A percentile compares a stretch with the other conserved stretches of the same genome.
phyloP scores from a whole-genome alignment of 2,113 vertebrate genomes.

The Syngnathus typhle region DNA sequence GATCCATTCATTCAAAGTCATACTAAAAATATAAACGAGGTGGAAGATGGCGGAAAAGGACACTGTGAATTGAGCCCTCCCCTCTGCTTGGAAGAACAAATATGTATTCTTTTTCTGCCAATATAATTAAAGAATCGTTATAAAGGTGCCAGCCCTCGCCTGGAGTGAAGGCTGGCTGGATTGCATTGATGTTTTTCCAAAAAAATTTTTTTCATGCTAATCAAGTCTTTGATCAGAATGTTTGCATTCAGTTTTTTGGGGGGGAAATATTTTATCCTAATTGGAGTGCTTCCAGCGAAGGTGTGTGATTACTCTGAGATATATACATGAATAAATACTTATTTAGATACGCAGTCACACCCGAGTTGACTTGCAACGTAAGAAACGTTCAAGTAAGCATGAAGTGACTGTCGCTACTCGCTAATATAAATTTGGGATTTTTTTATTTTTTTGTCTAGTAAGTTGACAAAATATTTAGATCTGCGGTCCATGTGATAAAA shows the following conservation, averaged over 20 bases:
- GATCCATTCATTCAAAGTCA: background rate
- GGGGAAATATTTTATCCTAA: background rate
- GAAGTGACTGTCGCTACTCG: too few species aligned
- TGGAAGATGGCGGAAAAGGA: background rate
- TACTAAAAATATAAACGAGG: too few species aligned
- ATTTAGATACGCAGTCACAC: background rate
- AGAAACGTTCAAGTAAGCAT: too few species aligned
- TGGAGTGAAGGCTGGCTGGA: background rate
- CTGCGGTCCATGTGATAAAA: too few species aligned
- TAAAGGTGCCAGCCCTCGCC: conserved; percentile 7
- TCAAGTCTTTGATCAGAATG: conserved; percentile 1
- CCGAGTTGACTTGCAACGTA: background rate
- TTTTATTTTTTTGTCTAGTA: too few species aligned
- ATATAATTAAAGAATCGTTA: background rate
- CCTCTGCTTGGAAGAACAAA: conserved; percentile 2
- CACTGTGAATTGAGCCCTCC: too few species aligned
- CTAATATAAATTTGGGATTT: too few species aligned
- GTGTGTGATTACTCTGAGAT: background rate
- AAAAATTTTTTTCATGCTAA: background rate
- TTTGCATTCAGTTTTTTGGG: background rate
- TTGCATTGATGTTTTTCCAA: background rate
- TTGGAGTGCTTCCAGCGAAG: background rate
- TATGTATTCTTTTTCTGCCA: conserved; percentile 2
- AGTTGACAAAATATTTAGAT: too few species aligned
- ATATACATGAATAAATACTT: background rate